Base-by-base conservation (phyloP, 2,888 invertebrate genomes). In the Crocallis elinguaria region DNA sequence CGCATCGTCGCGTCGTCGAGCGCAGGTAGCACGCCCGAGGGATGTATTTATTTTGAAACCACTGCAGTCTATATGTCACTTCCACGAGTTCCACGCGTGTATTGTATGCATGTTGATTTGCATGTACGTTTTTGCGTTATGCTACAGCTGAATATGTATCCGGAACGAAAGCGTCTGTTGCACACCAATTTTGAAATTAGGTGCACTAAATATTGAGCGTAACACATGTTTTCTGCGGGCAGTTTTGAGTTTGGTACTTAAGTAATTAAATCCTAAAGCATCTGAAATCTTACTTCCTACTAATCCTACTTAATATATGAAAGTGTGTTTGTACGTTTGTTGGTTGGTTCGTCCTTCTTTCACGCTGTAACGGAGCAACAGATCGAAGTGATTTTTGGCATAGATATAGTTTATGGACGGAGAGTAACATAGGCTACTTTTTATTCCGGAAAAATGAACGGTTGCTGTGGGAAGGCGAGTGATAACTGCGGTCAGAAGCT, bases 41-140 rank as follows among this genome's bases (percentile, higher is more conserved):
- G 61, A 58, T 79, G 76, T 79, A 82, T 81, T 81, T 77, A 75
- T 83, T 86, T 81, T 81, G 75, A 75, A 79, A 75, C 36, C 41
- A 41, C 66, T 73, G 73, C 73, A 73, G n/a, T n/a, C n/a, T 73
- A 72, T 72, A 73, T 70, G 67, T 41, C 41, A 52, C 36, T 50
- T 52, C 54, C 41, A 45, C 51, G 44, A 43, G 48, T 38, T n/a
- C n/a, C n/a, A n/a, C n/a, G 49, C 45, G 21, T 45, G 16, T 33
- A 9, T n/a, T 45, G 41, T 35, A 33, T 54, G 51, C 54, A 51
- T 41, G 38, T 25, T 30, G 36, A 58, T 53, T 51, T 51, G 50
- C 50, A 57, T 49, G 39, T 44, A 25, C 38, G 39, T 55, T 32
- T 50, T 45, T 11, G 23, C 41, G 32, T 23, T 44, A 32, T 43